phyloP scores from a whole-genome alignment of 2,113 vertebrate species.

The Callaeas wilsoni region DNA sequence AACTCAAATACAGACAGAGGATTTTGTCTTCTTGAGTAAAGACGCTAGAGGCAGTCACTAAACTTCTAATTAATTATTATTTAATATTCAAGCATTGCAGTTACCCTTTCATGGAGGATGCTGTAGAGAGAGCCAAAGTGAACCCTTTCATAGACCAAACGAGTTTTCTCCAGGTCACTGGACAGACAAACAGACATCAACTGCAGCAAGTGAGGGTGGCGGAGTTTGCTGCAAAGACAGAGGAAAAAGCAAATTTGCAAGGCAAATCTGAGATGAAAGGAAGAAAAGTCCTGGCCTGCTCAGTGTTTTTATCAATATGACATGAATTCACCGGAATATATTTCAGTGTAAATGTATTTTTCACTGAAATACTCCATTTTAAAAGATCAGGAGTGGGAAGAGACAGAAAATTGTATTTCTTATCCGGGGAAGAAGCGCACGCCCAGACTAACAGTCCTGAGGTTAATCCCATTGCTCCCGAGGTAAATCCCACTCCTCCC shows the following conservation, averaged over 20 bases:
- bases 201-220: constrained; percentile 75
- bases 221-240: constrained; percentile 65
- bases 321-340: accelerated
- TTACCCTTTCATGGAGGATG: constrained; percentile 78
- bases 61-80: background rate
- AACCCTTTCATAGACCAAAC: constrained; percentile 74
- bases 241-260: background rate
- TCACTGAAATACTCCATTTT: background rate
- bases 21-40: background rate
- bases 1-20: background rate
- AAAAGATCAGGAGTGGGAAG: background rate
- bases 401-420: background rate
- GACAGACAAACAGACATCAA: constrained; percentile 76
- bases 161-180: constrained; percentile 66
- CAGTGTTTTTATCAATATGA: background rate
- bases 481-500: background rate
- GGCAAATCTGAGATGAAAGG: background rate
- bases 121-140: constrained; percentile 72
- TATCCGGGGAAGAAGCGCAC: background rate
- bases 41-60: background rate
- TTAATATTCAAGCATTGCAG: background rate
- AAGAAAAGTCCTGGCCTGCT: background rate
- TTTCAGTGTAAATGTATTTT: background rate
- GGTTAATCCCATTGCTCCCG: too few species aligned
- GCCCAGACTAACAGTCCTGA: background rate